Base-by-base conservation (phyloP, 2,113 vertebrate species). In the Nestor notabilis region DNA sequence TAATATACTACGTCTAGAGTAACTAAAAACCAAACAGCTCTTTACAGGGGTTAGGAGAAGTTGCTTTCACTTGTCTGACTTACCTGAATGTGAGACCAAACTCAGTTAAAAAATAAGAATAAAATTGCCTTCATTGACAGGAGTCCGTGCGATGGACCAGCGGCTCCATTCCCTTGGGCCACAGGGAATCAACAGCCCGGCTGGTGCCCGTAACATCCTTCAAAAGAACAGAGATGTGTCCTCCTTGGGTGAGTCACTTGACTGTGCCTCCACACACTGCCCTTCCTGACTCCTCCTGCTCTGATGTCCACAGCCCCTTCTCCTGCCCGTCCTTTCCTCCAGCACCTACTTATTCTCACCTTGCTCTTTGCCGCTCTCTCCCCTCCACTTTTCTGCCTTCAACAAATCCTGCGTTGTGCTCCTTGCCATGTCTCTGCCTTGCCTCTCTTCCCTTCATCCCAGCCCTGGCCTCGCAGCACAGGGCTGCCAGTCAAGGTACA, bases 71-170 rank as follows among this genome's bases (percentile, higher is more conserved):
- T 93, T 37, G 2, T 78, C 88, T 81, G 78, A 84, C 87, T 82
- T 86, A 95, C 95, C 95, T 95, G 89, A 96, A 91, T 55, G 92
- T 86, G 92, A 91, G 86, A 89, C 85, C 97, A 95, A 85, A 95
- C 56, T 71, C 93, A 88, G 79, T 72, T 74, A 76, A 89, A 94
- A 95, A 94, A 80, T 29, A 49, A 15, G 28, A 90, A 76, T 44
- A 89, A 96, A 95, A 76, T 85, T 44, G 4, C 77, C 80, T 90
- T 89, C 66, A 39, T 52, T 29, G 39, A 23, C 65, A 79, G 93
- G 92, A 89, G 78, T 53, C n/a, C 3, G 2, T 1, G 52, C 23
- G 49, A 44, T 4, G 2, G 80, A 66, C 55, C 81, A 71, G 76
- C 13, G 13, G 85, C 35, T 7, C 76, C 10, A 21, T 5, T 72